phyloP scores from a whole-genome alignment of 1,140 invertebrate genomes.

The Macrobrachium rosenbergii region DNA sequence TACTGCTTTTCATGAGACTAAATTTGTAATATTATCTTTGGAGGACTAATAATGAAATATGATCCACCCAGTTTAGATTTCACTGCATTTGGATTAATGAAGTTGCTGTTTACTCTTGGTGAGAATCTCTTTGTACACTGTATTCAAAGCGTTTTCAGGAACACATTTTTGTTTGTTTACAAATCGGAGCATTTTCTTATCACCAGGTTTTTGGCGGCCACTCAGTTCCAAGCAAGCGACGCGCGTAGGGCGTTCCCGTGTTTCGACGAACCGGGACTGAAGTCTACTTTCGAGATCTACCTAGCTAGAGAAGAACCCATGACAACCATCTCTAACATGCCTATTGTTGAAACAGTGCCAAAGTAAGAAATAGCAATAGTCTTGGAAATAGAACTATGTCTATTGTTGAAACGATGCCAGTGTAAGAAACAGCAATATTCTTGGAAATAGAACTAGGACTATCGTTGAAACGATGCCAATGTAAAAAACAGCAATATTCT shows the following conservation, averaged over 20 bases:
- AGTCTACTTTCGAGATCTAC: conserved; percentile 78
- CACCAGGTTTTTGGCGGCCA: conserved; percentile 53
- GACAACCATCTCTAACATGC: conserved; percentile 88
- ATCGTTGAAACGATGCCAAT: conserved; percentile 69
- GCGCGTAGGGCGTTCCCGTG: conserved; percentile 93
- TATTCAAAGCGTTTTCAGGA: neutral
- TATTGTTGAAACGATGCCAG: conserved; percentile 61
- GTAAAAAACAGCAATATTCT: neutral
- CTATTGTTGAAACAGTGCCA: conserved; percentile 67
- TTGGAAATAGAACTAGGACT: conserved; percentile 74
- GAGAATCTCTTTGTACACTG: too few species aligned
- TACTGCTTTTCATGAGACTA: too few species aligned
- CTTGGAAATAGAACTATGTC: conserved; percentile 75
- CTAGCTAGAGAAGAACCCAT: conserved; percentile 78
- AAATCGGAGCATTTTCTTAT: too few species aligned
- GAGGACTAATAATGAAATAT: too few species aligned
- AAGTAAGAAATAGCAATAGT: neutral
- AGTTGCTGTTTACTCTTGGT: neutral
- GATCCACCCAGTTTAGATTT: too few species aligned
- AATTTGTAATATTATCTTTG: too few species aligned
- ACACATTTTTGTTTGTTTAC: too few species aligned
- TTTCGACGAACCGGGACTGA: conserved; percentile 87
- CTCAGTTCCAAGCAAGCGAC: conserved; percentile 87
- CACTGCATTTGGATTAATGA: neutral
- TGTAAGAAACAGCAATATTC: neutral